phyloP scores from a whole-genome alignment of 2,797 vertebrate species.

The Nyctibius grandis region DNA sequence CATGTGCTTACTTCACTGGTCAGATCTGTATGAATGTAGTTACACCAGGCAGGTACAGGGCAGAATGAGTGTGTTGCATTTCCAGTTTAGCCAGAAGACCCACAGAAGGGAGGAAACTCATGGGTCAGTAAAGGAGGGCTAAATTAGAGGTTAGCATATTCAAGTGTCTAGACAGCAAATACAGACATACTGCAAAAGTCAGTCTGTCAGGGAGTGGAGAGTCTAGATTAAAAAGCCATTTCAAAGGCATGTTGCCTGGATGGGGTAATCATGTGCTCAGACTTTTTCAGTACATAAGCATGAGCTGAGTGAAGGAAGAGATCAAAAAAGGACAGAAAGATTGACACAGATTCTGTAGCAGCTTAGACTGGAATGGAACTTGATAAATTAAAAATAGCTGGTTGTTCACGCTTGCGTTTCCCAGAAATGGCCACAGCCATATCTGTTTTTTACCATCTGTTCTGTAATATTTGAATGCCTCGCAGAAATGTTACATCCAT shows the following conservation, averaged over 20 bases:
- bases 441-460: background rate
- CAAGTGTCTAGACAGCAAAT: constrained; percentile 65
- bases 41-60: constrained; percentile 10
- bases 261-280: constrained; percentile 62
- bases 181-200: constrained; percentile 63
- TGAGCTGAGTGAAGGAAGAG: constrained; percentile 40
- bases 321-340: constrained; percentile 61
- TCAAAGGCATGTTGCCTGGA: constrained; percentile 60
- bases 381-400: constrained; percentile 51
- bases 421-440: constrained; percentile 26
- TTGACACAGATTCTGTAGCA: constrained; percentile 40
- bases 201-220: constrained; percentile 66
- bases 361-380: constrained; percentile 52
- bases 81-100: constrained; percentile 66
- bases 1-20: background rate
- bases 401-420: constrained; percentile 39
- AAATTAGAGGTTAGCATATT: constrained; percentile 68
- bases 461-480: background rate
- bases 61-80: constrained; percentile 52
- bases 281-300: constrained; percentile 56
- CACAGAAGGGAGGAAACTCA: constrained; percentile 57
- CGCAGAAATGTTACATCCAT: background rate
- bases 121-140: constrained; percentile 63
- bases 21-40: constrained; percentile 31
- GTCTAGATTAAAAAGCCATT: constrained; percentile 66